Base-by-base conservation (phyloP, 2,888 invertebrate genomes). In the Eubasilissa splendida region DNA sequence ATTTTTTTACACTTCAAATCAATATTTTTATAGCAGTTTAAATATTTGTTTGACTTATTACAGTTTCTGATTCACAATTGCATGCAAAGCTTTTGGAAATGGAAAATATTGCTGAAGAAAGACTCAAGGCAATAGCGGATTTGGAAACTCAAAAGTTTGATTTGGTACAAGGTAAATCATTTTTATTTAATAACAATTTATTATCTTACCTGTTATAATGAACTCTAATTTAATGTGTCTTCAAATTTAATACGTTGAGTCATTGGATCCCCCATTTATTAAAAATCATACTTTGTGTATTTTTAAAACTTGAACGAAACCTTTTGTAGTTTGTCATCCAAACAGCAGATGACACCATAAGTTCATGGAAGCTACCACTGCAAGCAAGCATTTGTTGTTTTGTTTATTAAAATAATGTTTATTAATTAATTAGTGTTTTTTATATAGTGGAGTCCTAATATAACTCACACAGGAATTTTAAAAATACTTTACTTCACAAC, bases 91-190 rank as follows among this genome's bases (percentile, higher is more conserved):
- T 91, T 85, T 85, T 89, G 59, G 90, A 90, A 86, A 88, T 88
- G 86, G 91, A 91, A 85, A 88, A 86, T 82, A 85, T 91, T 81
- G 89, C 91, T 77, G 91, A 93, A 86, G 87, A 90, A 80, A 90
- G 93, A 86, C 87, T 93, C 59, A 91, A 91, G 85, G 91, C 92
- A 73, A 92, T 93, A 83, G 91, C 92, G 85, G 88, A 90, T 81
- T 87, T 93, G 82, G 93, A 93, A 87, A 90, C 93, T 84, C 94
- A 94, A 86, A 94, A 94, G 86, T 91, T 92, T 85, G 93, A 93
- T 86, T 90, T 93, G 84, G 92, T 91, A 81, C 93, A 93, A 91
- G 92, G 92, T 92, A 90, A 85, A 70, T 75, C 33, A 50, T 14
- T n/a, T n/a, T 4, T 42, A 68, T 68, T n/a, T 52, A 42, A 42